Percentiles rank a stretch among this genome's conserved stretches.
phyloP scores from a whole-genome alignment of 2,888 invertebrate genomes.

The Hoplodrina ambigua region DNA sequence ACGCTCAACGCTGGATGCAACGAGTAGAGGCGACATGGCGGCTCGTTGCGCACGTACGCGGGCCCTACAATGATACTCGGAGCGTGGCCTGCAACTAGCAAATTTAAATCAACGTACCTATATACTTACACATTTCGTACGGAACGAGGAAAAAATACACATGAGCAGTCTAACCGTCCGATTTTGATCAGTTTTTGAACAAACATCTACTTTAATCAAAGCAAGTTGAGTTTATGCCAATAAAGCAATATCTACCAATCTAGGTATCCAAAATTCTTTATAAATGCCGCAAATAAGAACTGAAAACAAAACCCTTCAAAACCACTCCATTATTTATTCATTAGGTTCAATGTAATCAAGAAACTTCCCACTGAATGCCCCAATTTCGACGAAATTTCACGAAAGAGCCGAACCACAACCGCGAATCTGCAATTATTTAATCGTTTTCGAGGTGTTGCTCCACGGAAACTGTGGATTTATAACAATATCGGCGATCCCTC shows the following conservation, averaged over 20 bases:
- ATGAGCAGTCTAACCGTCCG: neutral
- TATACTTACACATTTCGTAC: conserved; percentile 42
- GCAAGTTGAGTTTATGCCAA: neutral
- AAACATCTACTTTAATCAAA: conserved; percentile 1
- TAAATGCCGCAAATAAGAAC: conserved; percentile 61
- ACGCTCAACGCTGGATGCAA: conserved; percentile 46
- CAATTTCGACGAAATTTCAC: conserved; percentile 83
- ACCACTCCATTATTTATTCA: conserved; percentile 79
- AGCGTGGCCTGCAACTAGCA: conserved; percentile 59
- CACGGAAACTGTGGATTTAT: conserved; percentile 80
- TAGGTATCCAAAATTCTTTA: conserved; percentile 15
- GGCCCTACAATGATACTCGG: conserved; percentile 64
- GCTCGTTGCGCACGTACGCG: conserved; percentile 67
- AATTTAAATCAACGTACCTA: conserved; percentile 61
- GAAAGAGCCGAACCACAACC: conserved; percentile 79
- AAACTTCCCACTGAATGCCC: conserved; percentile 80
- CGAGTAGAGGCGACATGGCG: conserved; percentile 49
- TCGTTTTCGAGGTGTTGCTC: conserved; percentile 85
- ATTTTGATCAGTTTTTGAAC: conserved; percentile 5
- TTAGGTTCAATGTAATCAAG: conserved; percentile 82
- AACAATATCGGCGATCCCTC: conserved; percentile 69
- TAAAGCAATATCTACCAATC: neutral
- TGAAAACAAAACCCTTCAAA: conserved; percentile 68
- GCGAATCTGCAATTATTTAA: conserved; percentile 87
- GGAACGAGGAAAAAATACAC: conserved; percentile 41